Evolutionary conservation across 1,140 invertebrate genomes (phyloP).

Genomic region (Hypothenemus hampei): DNA sequence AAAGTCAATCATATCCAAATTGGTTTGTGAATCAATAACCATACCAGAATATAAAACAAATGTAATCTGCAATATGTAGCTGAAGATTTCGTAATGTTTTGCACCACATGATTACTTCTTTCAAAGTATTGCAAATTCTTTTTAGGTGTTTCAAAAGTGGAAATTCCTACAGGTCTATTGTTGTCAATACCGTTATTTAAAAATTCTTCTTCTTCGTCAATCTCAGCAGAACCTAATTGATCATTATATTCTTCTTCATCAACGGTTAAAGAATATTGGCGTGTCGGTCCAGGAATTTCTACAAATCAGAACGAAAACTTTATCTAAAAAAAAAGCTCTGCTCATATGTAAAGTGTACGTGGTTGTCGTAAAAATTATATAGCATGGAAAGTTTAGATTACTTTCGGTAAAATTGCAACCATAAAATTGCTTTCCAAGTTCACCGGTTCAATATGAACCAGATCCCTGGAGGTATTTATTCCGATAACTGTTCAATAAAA

Average conservation of each 20-base stretch:
- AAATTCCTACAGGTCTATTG: conserved; percentile 14
- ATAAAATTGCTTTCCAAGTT: conserved; percentile 8
- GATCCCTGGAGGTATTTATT: background rate
- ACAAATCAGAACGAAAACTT: conserved; percentile 24
- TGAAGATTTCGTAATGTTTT: no score
- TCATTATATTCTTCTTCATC: conserved; percentile 44
- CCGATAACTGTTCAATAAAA: background rate
- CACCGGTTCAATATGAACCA: background rate
- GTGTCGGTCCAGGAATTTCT: conserved; percentile 54
- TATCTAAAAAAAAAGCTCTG: background rate
- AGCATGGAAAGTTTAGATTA: background rate
- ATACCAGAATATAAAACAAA: no score
- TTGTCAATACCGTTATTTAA: conserved; percentile 35
- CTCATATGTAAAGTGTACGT: no score
- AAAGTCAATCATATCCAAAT: no score
- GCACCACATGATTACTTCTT: conserved; percentile 34
- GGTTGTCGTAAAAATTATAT: background rate
- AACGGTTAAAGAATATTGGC: conserved; percentile 31
- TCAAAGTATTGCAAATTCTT: conserved; percentile 13
- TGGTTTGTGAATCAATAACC: no score
- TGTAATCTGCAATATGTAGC: no score
- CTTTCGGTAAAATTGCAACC: background rate
- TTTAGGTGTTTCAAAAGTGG: conserved; percentile 22
- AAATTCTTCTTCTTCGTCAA: conserved; percentile 40
- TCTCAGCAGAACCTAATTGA: conserved; percentile 45